phyloP scores from a whole-genome alignment of 2,888 invertebrate species.

The Opisthograptis luteolata region DNA sequence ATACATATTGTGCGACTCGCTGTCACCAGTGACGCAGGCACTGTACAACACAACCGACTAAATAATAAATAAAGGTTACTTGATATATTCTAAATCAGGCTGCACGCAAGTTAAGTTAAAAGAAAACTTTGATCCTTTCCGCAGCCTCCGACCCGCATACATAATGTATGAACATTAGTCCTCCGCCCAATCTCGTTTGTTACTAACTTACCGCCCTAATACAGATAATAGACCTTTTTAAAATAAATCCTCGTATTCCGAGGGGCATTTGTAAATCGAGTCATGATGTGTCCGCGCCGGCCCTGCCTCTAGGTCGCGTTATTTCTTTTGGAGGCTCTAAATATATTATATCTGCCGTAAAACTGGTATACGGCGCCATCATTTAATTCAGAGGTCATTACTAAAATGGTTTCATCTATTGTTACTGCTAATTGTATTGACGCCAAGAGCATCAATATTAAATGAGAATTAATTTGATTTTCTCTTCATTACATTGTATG shows the following conservation, averaged over 20 bases:
- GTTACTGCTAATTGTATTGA: slow-evolving; percentile 8
- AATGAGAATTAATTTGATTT: neutral
- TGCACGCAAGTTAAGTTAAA: neutral
- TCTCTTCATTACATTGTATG: no score
- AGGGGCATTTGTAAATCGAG: neutral
- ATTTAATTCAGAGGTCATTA: neutral
- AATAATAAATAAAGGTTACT: neutral
- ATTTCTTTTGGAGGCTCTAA: neutral
- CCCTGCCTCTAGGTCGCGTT: neutral
- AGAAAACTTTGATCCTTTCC: neutral
- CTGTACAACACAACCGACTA: no score
- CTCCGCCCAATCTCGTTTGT: neutral
- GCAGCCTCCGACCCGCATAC: neutral
- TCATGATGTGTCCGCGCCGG: neutral
- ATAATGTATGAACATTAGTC: slow-evolving; percentile 2
- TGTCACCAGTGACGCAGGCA: neutral
- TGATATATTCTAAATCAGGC: neutral
- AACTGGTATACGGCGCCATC: neutral
- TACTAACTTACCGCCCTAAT: neutral
- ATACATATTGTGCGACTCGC: no score
- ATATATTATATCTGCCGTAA: neutral
- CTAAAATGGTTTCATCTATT: neutral
- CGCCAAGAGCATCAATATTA: neutral
- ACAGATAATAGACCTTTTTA: neutral
- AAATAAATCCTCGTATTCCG: neutral